phyloP scores from a whole-genome alignment of 1,140 invertebrate genomes.

The Cotesia glomerata region DNA sequence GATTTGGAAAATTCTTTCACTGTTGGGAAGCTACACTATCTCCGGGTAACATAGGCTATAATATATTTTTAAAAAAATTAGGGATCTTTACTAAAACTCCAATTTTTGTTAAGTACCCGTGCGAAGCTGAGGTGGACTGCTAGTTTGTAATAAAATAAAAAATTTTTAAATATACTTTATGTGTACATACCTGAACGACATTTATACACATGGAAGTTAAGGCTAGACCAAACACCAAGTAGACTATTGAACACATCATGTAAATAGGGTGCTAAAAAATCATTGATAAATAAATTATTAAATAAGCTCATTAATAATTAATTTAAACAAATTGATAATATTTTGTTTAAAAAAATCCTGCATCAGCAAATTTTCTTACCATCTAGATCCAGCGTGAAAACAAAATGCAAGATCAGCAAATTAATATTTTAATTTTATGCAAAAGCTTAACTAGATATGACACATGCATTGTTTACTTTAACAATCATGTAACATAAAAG shows the following conservation, averaged over 20 bases:
- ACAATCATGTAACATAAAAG: constrained; percentile 27
- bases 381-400: constrained; percentile 57
- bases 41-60: too few relatives aligned
- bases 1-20: too few relatives aligned
- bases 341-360: background rate
- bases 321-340: background rate
- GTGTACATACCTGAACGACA: constrained; percentile 90
- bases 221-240: constrained; percentile 91
- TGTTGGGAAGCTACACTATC: too few relatives aligned
- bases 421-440: background rate
- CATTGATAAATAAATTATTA: too few relatives aligned
- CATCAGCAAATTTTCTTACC: constrained; percentile 47
- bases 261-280: constrained; percentile 79
- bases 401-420: constrained; percentile 35
- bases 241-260: constrained; percentile 92
- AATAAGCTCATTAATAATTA: constrained; percentile 32
- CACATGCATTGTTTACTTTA: background rate
- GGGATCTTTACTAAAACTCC: too few relatives aligned
- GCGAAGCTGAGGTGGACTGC: too few relatives aligned
- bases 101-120: too few relatives aligned
- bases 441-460: background rate
- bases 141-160: too few relatives aligned
- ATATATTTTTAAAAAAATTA: too few relatives aligned
- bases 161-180: too few relatives aligned
- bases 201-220: constrained; percentile 97